Evolutionary conservation across 2,113 vertebrate species (phyloP).

Genomic region (Malurus cyaneus): DNA sequence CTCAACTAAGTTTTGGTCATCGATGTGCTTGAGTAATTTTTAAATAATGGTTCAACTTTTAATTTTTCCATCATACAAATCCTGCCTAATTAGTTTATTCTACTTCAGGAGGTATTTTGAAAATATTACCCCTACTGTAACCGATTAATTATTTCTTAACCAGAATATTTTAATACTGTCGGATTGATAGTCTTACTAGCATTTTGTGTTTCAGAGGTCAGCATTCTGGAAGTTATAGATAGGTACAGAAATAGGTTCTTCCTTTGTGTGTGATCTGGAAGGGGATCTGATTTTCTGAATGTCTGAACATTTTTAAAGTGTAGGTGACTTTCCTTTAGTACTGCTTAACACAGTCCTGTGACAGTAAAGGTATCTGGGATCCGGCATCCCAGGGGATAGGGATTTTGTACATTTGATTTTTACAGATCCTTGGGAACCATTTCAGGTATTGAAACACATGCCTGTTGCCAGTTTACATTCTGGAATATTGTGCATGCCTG

Average conservation of each 20-base stretch:
- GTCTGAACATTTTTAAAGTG: neutral
- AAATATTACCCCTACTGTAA: neutral
- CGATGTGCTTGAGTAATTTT: neutral
- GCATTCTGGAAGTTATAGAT: neutral
- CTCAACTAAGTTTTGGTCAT: neutral
- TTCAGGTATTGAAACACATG: neutral
- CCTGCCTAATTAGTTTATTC: neutral
- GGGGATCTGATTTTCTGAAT: neutral
- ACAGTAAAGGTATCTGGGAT: neutral
- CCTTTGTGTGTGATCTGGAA: neutral
- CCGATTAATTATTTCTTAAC: neutral
- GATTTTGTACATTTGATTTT: neutral
- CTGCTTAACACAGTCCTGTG: neutral
- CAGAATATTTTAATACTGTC: neutral
- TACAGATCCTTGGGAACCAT: neutral
- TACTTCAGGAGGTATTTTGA: neutral
- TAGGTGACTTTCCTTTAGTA: neutral
- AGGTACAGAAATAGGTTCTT: neutral
- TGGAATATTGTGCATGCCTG: neutral
- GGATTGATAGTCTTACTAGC: neutral
- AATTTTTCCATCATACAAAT: neutral
- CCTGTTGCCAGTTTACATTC: fast-evolving
- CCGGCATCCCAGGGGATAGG: neutral
- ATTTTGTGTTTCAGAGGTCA: neutral
- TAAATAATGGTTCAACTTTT: neutral